These are phyloP conservation scores for Protophormia terraenovae DNA, from an alignment of 2,888 invertebrate species.

Conservation along the genomic window DNA sequence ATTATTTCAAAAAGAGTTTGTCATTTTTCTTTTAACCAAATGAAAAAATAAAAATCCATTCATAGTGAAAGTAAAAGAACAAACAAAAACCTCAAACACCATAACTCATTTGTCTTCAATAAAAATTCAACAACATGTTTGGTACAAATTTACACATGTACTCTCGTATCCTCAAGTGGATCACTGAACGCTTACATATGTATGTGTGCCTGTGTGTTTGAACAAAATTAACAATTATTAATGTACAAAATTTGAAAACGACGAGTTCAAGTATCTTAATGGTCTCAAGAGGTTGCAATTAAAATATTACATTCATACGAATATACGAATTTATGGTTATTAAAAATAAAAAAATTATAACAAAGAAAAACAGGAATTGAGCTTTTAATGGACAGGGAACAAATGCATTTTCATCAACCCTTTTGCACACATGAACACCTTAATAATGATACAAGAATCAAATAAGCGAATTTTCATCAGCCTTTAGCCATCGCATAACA, in stretches of 20 bases:
- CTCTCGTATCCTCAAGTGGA: not conserved
- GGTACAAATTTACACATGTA: conserved; percentile 1
- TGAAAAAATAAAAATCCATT: too few species aligned
- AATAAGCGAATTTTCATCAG: too few species aligned
- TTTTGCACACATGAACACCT: conserved; percentile 64
- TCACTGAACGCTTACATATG: not conserved
- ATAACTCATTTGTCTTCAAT: not conserved
- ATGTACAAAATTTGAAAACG: conserved; percentile 45
- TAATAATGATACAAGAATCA: conserved; percentile 32
- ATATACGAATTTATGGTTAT: conserved; percentile 37
- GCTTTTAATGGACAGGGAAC: conserved; percentile 30
- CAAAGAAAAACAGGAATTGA: not conserved
- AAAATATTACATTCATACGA: conserved; percentile 48
- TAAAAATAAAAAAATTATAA: conserved; percentile 5
- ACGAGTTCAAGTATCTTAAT: conserved; percentile 51
- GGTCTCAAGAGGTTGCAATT: conserved; percentile 63
- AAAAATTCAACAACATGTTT: conserved; percentile 41
- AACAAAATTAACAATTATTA: conserved; percentile 12
- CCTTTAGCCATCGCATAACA: too few species aligned
- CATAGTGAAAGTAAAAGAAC: conserved; percentile 13
- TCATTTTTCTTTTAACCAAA: too few species aligned
- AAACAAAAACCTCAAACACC: not conserved
- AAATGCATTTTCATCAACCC: conserved; percentile 27
- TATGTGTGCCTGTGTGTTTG: not conserved
- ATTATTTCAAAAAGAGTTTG: too few species aligned